Evolutionary conservation across 2,888 invertebrate genomes (phyloP), one percentile per base, ranked within the genome.

Genomic region (Diaprepes abbreviatus): DNA sequence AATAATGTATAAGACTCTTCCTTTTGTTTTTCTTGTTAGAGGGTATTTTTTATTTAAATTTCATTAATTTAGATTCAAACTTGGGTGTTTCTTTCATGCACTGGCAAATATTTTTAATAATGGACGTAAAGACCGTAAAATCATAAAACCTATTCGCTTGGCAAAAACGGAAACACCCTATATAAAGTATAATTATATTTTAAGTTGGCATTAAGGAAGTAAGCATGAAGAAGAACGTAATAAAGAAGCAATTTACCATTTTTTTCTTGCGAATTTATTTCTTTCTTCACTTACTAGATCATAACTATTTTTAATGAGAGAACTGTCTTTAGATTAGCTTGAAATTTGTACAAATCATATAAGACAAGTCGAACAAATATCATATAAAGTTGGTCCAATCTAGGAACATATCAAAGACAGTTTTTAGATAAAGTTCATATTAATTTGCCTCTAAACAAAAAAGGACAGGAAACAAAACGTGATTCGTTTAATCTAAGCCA

Each of bases 61-160:
- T 66, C 19, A 52, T 62, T 67, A 58, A 65, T 67, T 71, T 62
- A 60, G 38, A 71, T 67, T 64, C 65, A 66, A 67, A 62, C 35
- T 31, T 31, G 58, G 31, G 36, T 38, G 45, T 65, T 70, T 70
- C 63, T 57, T 71, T 71, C 71, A 71, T 66, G 71, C 71, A 66
- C 66, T 67, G 59, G 66, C 71, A 71, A 66, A 71, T 71, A 63
- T 71, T 71, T 70, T 70, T 66, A 62, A 66, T 63, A 62, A 62
- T 55, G 68, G 35, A 17, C 12, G 54, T 54, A 55, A 55, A 43
- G 14, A 67, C 35, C 55, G 54, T 63, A 40, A 63, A 63, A 63
- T 54, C 38, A 63, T 63, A 54, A 63, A 63, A 52, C 14, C 52
- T 28, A 62, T 38, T 52, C 50, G 54, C 43, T 60, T 43, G 63